Base-by-base conservation (phyloP, 2,113 vertebrate species). In the Paedocypris sp. region DNA sequence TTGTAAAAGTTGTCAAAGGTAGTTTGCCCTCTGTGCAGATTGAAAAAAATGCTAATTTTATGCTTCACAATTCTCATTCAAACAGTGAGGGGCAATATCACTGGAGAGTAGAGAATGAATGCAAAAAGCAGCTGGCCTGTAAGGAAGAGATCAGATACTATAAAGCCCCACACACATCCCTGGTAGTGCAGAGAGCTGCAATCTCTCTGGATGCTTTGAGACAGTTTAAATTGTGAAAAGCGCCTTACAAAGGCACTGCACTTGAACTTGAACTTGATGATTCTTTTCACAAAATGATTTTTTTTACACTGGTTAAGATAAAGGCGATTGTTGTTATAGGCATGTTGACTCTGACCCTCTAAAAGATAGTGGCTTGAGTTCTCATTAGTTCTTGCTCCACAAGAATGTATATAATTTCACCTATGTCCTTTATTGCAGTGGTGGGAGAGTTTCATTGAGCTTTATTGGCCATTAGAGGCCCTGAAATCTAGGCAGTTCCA, bases 391-490 rank as follows among this genome's bases (percentile, higher is more conserved):
- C 20, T 23, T 62, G 62, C 69, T 69, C 62, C 67, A 76, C 60
- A 72, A 76, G 81, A 79, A 82, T 76, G 67, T 66, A 53, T 79
- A 76, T 81, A 79, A 82, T 79, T 83, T 83, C 35, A 68, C 72
- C 68, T 25, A 18, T 66, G 80, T 80, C 76, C 80, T 78, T 79
- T 72, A 78, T 73, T 75, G 68, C 67, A 52, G 66, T 77, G 69
- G 67, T 63, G 69, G 69, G 75, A 75, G 81, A 80, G 60, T 69
- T 75, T 76, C 78, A 80, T 83, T 73, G 71, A 77, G 71, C 59
- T 85, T 83, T 80, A 84, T 76, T 80, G 81, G 80, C 75, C 76
- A 80, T 83, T 82, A 82, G 78, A 79, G 79, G 65, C 36, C 60
- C 62, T 49, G 50, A 74, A 59, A 77, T 69, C 73, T 48, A 50